Base-by-base conservation (phyloP, 1,140 invertebrate genomes). In the Monomorium pharaonis region DNA sequence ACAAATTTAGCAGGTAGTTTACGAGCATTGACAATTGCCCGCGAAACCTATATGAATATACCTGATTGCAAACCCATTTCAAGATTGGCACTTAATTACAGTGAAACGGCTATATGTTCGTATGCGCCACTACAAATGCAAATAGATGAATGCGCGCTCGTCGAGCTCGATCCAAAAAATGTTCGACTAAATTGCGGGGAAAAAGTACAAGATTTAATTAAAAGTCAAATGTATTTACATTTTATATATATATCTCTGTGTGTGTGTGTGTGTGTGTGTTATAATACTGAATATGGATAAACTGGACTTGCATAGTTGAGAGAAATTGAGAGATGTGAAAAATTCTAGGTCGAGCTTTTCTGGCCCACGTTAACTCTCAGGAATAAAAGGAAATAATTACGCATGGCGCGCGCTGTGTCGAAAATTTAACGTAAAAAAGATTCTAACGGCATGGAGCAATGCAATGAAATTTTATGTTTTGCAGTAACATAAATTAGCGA, bases 1-100 rank as follows among this genome's bases (percentile, higher is more conserved):
- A 83, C 78, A 83, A 83, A 83, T 83, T 83, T 83, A 58, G 37
- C 65, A 30, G 78, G 49, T 81, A 83, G 78, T 58, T 83, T 72
- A 72, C 78, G 65, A 83, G 54, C 65, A n/a, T 58, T 83, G 67
- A 72, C 78, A 83, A 83, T 58, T 72, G 78, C 37, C 51, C 78
- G 67, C 51, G 67, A 83, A 70, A 83, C 14, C 67, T 83, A 83
- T 44, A 72, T 83, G 78, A 83, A 83, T 83, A 72, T 83, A 83
- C 67, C 60, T 83, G 78, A 83, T 83, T 72, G 37, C 78, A 7
- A 44, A 24, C n/a, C 78, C 78, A 83, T 83, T 83, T 83, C 78
- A 72, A 83, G 51, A 83, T 83, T 83, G 78, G 78, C 78, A 83
- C 78, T 83, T 74, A 83, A 83, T 72, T 72, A 83, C 78, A 83